Evolutionary conservation across 2,797 vertebrate genomes (phyloP), one percentile per base, ranked within the genome.

Genomic region (Mus caroli): DNA sequence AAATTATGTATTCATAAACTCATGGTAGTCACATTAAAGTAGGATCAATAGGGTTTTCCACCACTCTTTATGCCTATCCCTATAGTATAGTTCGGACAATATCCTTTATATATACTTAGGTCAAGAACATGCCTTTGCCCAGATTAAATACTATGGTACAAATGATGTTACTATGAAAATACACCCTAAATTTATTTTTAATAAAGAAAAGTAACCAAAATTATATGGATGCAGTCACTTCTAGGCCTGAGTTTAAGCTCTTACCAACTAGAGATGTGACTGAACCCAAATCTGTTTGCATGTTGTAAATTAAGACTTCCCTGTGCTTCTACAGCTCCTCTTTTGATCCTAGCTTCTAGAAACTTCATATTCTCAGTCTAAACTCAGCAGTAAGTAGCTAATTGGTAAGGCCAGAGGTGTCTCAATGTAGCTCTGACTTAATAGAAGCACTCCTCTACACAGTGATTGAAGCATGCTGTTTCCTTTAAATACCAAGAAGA

Each of bases 111-210:
- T 9, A 95, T 73, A 69, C 17, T 31, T 90, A 91, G 8, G 5
- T 87, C 62, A 67, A 95, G 85, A 90, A 94, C 89, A 79, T 56
- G 43, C 37, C 56, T 92, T 93, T 71, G n/a, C 1, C 93, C 40
- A 87, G 31, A 75, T 6, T 88, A 71, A 43, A 79, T 88, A 60
- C n/a, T 58, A 11, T 90, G 10, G 3, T 58, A 37, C 1, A 93
- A 73, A 71, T 93, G 75, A 92, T 37, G 9, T 76, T 46, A 64
- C 58, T 64, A 31, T 92, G 19, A 90, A 96, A 95, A 96, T 34
- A 73, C 1, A 82, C 3, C 13, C 7, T 37, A 76, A 76, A 40
- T 93, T 95, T 60, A 78, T 50, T 93, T 90, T 71, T 71, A 93
- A 73, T 76, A 79, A 84, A 40, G 3, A 28, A 79, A 91, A 40